Percentiles rank a stretch among this genome's conserved stretches.
Conservation (phyloP, 2,888 invertebrate genomes). For the Frankliniella fusca region DNA sequence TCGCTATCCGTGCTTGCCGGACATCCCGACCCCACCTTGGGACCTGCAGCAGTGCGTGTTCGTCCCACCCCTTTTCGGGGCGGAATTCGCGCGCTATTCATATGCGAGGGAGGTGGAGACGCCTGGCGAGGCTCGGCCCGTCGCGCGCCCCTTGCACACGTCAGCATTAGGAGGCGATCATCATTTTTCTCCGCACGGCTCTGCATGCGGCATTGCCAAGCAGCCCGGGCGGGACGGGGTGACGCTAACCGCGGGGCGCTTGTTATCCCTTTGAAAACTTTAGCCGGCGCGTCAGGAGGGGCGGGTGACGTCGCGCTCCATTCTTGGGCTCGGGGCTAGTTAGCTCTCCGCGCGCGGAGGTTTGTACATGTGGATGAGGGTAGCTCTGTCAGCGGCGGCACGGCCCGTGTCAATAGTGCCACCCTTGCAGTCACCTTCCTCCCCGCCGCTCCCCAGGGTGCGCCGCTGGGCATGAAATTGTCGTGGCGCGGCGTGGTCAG, state of each 20-base stretch:
- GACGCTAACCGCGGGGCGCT: too few species aligned
- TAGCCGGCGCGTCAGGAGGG: too few species aligned
- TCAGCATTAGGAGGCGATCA: background rate
- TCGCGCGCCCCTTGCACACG: background rate
- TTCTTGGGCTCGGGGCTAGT: too few species aligned
- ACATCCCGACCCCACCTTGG: background rate
- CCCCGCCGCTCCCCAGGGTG: background rate
- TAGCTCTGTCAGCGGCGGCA: too few species aligned
- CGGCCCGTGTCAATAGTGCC: too few species aligned
- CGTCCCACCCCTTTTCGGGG: background rate
- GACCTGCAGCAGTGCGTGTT: background rate
- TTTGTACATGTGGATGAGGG: too few species aligned
- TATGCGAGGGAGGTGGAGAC: background rate
- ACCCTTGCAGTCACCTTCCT: too few species aligned
- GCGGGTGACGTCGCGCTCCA: too few species aligned
- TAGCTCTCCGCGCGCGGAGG: too few species aligned
- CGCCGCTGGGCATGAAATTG: background rate
- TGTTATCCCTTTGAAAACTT: too few species aligned
- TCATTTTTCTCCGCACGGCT: background rate
- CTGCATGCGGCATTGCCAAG: too few species aligned
- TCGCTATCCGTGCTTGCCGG: background rate
- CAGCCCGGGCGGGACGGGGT: too few species aligned
- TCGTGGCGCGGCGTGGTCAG: background rate
- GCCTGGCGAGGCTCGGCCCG: background rate
- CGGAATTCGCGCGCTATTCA: background rate